Evolutionary conservation across 2,888 invertebrate species (phyloP), one percentile per base, ranked within the genome.

Genomic region (Diaphora mendica): DNA sequence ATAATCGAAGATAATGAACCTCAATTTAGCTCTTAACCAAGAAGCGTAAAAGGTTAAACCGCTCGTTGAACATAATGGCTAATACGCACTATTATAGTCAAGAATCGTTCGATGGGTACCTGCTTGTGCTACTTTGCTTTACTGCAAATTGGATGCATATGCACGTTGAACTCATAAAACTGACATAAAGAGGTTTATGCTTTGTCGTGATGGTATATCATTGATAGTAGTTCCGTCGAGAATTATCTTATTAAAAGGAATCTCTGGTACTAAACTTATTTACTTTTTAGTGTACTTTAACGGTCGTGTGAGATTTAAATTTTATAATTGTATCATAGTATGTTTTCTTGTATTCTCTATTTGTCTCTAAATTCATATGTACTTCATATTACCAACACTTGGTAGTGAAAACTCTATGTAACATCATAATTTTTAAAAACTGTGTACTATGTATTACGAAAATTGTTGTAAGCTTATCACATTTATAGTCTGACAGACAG

Each of bases 121-220:
- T 79, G 44, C 64, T 51, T 17, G 17, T 68, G n/a, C 39, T 59
- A 39, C 78, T 87, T 87, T 84, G 87, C 86, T 92, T 93, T 91
- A 93, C 88, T 93, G 92, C 93, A 93, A 90, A 94, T 93, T 91
- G 91, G 89, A 92, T 92, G 92, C 91, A 90, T 89, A 91, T 89
- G 88, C 89, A 91, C 89, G 87, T 87, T 84, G 84, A 81, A 79
- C 71, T 65, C 74, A 77, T 83, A 84, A 82, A 83, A 82, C 83
- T 90, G 86, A 88, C 88, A 82, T 81, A 81, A 85, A 87, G 79
- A 76, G 73, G 76, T 85, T 77, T 82, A 82, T 77, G 78, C 75
- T 66, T 70, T 71, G 76, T 74, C 70, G 72, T 71, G 74, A 81
- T 72, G 70, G 66, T 70, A 75, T 72, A 74, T 83, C 79, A 83